Conservation (phyloP, 2,797 vertebrate genomes). For the Sebastes vulpes region DNA sequence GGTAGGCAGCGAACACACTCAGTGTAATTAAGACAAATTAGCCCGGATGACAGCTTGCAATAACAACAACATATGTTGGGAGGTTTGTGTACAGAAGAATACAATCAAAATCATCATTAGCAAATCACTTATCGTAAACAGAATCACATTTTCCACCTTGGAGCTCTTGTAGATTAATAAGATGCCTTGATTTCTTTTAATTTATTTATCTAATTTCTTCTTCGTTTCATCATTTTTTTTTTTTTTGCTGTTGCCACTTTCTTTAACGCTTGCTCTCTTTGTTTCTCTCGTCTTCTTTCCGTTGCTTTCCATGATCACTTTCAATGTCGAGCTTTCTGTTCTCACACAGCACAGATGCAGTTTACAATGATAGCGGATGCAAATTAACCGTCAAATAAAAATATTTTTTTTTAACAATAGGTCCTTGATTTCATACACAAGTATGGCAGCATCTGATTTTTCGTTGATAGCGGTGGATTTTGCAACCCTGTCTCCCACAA, state of each 20-base stretch:
- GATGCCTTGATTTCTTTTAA: constrained; percentile 10
- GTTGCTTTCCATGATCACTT: neutral
- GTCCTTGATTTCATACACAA: neutral
- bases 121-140: constrained; percentile 70
- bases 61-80: constrained; percentile 79
- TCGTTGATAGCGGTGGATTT: neutral
- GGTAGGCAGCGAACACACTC: constrained; percentile 71
- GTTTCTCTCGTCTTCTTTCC: neutral
- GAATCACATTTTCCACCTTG: constrained; percentile 50
- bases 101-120: constrained; percentile 80
- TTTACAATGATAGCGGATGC: neutral
- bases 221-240: neutral
- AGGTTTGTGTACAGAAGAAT: constrained; percentile 72
- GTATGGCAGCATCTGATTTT: neutral
- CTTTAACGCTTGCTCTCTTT: neutral
- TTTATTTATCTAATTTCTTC: neutral
- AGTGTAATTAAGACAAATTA: constrained; percentile 85
- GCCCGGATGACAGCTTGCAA: constrained; percentile 74
- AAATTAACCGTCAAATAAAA: neutral
- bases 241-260: neutral
- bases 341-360: neutral
- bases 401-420: accelerated
- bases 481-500: too few relatives aligned
- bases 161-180: constrained; percentile 38
- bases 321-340: neutral